phyloP scores from a whole-genome alignment of 2,888 invertebrate species.

The Caenorhabditis becei region DNA sequence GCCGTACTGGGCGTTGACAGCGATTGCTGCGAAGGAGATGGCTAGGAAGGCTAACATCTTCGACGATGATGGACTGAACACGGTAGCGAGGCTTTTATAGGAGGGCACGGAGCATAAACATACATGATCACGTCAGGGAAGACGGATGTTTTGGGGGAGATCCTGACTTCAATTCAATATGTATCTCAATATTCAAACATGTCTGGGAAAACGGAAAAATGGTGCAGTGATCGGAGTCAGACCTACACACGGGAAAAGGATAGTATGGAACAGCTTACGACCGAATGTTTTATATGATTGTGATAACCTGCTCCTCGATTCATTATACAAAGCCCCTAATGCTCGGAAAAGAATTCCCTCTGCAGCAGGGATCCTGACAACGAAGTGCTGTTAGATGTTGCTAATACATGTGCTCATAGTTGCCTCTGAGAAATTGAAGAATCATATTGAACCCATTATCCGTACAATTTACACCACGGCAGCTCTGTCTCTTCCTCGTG shows the following conservation, averaged over 20 bases:
- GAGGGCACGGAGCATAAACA: conserved; percentile 8
- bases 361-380: too few species aligned
- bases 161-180: neutral
- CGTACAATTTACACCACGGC: neutral
- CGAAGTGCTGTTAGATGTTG: too few species aligned
- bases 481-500: neutral
- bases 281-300: too few species aligned
- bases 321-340: too few species aligned
- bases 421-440: too few species aligned
- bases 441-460: too few species aligned
- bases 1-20: conserved; percentile 40
- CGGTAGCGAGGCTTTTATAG: conserved; percentile 17
- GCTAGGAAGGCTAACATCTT: conserved; percentile 47
- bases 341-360: too few species aligned
- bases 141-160: conserved; percentile 15
- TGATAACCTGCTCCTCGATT: too few species aligned
- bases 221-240: neutral
- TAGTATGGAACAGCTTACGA: too few species aligned
- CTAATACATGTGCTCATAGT: too few species aligned
- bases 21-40: conserved; percentile 27
- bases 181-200: neutral
- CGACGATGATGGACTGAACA: conserved; percentile 18
- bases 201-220: neutral
- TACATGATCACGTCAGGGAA: conserved; percentile 19
- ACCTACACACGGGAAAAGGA: neutral